These are phyloP conservation scores for Oreocharis arfaki DNA, from an alignment of 2,113 vertebrate species.

Conservation along the genomic window DNA sequence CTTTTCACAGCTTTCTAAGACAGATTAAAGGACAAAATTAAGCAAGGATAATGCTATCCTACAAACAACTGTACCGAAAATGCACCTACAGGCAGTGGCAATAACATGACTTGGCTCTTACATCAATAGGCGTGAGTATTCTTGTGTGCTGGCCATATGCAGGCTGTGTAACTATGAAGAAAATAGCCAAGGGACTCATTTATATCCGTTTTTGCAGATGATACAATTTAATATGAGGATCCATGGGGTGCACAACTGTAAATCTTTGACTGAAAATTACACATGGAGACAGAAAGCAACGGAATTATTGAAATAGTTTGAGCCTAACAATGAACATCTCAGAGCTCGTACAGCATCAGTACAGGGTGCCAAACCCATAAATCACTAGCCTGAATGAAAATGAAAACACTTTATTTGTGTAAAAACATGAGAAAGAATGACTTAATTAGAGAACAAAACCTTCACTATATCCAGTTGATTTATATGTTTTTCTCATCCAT, in stretches of 20 bases:
- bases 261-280: slow-evolving; percentile 65
- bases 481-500: slow-evolving; percentile 22
- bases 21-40: background rate
- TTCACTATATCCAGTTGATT: slow-evolving; percentile 36
- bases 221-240: slow-evolving; percentile 66
- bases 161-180: background rate
- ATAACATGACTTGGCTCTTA: background rate
- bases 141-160: background rate
- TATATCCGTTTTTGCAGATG: slow-evolving; percentile 57
- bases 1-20: background rate
- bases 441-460: slow-evolving; percentile 52
- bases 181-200: slow-evolving; percentile 45
- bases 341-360: slow-evolving; percentile 9
- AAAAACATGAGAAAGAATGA: slow-evolving; percentile 52
- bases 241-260: slow-evolving; percentile 54
- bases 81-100: background rate
- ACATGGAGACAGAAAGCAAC: slow-evolving; percentile 50
- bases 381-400: slow-evolving; percentile 37
- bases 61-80: background rate
- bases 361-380: slow-evolving; percentile 53
- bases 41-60: background rate
- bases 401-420: slow-evolving; percentile 47
- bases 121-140: background rate
- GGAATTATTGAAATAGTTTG: slow-evolving; percentile 56
- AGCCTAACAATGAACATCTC: slow-evolving; percentile 46